These are phyloP conservation scores for Staurois parvus DNA, from an alignment of 2,797 vertebrate species.

Conservation along the genomic window DNA sequence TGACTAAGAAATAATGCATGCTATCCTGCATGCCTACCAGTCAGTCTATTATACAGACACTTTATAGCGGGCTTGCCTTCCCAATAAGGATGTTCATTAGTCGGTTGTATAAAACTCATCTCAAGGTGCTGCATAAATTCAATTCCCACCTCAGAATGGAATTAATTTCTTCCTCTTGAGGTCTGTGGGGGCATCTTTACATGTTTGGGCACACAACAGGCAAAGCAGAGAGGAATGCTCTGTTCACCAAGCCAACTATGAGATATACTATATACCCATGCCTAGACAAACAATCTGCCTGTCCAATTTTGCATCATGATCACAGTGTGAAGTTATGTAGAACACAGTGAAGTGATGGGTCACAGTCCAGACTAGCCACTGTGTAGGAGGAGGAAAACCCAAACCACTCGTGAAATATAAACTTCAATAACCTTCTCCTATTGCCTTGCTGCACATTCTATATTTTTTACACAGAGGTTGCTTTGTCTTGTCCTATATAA, in stretches of 20 bases:
- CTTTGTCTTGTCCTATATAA: background rate
- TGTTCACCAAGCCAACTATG: slow-evolving; percentile 8
- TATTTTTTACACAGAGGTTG: background rate
- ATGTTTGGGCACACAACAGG: slow-evolving; percentile 46
- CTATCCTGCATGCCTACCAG: background rate
- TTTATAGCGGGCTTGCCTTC: background rate
- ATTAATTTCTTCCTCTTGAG: slow-evolving; percentile 25
- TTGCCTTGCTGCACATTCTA: background rate
- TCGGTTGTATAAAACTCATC: slow-evolving; percentile 39
- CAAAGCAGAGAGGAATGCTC: slow-evolving; percentile 5
- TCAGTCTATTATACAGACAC: background rate
- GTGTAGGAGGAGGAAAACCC: slow-evolving; percentile 3
- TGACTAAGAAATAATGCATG: background rate
- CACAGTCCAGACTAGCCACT: slow-evolving; percentile 27
- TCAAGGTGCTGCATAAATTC: slow-evolving; percentile 50
- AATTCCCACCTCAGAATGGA: slow-evolving; percentile 52
- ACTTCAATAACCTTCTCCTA: background rate
- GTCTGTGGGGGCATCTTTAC: slow-evolving; percentile 30
- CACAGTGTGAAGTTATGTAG: slow-evolving; percentile 55
- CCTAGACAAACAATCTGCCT: slow-evolving; percentile 25
- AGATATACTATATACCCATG: slow-evolving; percentile 10
- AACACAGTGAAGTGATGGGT: background rate
- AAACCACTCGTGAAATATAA: background rate
- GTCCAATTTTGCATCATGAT: slow-evolving; percentile 23
- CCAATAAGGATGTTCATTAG: slow-evolving; percentile 23